phyloP scores from a whole-genome alignment of 2,797 vertebrate genomes.

The Melanogrammus aeglefinus region DNA sequence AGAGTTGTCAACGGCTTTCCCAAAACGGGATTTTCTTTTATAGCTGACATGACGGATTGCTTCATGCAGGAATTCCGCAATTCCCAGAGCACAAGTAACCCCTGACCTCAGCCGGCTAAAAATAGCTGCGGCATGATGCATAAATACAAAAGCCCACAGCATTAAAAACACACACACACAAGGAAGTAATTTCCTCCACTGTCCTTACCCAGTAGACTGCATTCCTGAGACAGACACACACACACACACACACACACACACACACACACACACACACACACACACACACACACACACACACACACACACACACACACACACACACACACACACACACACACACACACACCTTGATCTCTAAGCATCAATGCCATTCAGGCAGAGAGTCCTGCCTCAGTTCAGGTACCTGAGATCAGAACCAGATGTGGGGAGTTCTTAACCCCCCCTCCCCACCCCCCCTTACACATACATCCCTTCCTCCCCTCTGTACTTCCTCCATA shows the following conservation, averaged over 20 bases:
- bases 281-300: background rate
- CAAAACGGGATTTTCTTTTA: constrained; percentile 49
- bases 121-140: constrained; percentile 73
- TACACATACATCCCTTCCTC: background rate
- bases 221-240: constrained; percentile 22
- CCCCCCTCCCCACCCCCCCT: background rate
- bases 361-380: background rate
- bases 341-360: background rate
- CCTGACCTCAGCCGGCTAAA: constrained; percentile 73
- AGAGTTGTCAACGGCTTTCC: constrained; percentile 28
- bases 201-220: constrained; percentile 25
- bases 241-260: background rate
- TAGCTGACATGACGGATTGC: constrained; percentile 46
- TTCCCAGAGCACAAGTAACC: constrained; percentile 62
- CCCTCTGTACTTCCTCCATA: background rate
- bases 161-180: constrained; percentile 19
- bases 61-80: constrained; percentile 60
- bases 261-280: background rate
- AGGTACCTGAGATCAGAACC: constrained; percentile 20
- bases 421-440: constrained; percentile 21
- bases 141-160: constrained; percentile 43
- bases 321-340: background rate
- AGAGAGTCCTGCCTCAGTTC: background rate
- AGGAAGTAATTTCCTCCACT: constrained; percentile 43
- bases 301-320: constrained; percentile 3